These are phyloP conservation scores for Dicyrtoma fusca DNA, from an alignment of 2,888 invertebrate genomes.

Conservation along the genomic window DNA sequence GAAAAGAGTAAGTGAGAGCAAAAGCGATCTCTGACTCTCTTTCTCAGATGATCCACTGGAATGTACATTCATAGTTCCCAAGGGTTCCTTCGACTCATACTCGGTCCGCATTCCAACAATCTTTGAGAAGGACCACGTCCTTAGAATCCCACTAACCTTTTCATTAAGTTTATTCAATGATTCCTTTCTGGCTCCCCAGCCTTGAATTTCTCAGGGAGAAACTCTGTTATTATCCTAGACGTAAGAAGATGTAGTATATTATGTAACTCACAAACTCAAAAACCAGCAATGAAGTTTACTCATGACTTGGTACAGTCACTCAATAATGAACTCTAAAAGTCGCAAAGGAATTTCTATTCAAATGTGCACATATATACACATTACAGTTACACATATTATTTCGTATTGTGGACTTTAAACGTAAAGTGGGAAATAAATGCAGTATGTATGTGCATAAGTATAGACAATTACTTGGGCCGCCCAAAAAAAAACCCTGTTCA, in stretches of 20 bases:
- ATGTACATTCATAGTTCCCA: conserved; percentile 24
- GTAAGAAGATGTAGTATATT: neutral
- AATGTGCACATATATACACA: neutral
- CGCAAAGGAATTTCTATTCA: conserved; percentile 4
- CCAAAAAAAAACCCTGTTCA: too few species aligned
- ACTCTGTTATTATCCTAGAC: neutral
- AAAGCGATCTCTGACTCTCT: conserved; percentile 30
- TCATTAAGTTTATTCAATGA: conserved; percentile 8
- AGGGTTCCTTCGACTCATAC: conserved; percentile 23
- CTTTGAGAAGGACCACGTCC: conserved; percentile 28
- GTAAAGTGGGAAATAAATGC: neutral
- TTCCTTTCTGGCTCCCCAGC: neutral
- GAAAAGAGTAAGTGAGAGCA: conserved; percentile 11
- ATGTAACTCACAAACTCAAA: neutral
- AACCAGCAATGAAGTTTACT: conserved; percentile 2
- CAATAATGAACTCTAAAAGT: conserved; percentile 6
- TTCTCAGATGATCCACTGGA: conserved; percentile 31
- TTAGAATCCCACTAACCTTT: conserved; percentile 34
- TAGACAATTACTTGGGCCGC: too few species aligned
- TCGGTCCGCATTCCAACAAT: conserved; percentile 33
- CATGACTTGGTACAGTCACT: conserved; percentile 22
- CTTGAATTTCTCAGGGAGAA: too few species aligned
- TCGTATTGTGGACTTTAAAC: neutral
- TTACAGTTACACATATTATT: neutral
- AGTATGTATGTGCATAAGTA: neutral